Conservation (phyloP, 35 echinoderm and acorn worm genomes). For the Strongylocentrotus purpuratus region DNA sequence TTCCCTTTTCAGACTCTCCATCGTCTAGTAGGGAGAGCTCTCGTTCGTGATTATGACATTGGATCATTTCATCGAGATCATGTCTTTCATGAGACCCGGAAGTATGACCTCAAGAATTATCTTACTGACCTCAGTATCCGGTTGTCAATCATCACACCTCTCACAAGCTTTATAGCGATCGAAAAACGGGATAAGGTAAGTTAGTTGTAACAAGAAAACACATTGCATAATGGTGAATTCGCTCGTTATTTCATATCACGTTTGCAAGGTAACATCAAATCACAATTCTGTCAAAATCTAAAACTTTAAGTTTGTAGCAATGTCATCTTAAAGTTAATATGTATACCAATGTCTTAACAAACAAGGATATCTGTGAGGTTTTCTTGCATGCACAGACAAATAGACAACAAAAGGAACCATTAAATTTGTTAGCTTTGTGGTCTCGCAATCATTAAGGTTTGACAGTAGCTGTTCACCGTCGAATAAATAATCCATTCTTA, state of each 20-base stretch:
- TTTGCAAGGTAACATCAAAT: not conserved
- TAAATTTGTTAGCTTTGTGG: not conserved
- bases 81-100: conserved; percentile 1
- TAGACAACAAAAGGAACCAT: not conserved
- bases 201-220: not conserved
- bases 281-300: not conserved
- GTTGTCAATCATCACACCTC: conserved; percentile 35
- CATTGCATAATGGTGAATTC: not conserved
- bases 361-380: not conserved
- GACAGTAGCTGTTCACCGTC: too few relatives aligned
- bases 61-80: conserved; percentile 34
- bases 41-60: conserved; percentile 27
- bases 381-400: not conserved
- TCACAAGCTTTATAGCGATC: conserved; percentile 33
- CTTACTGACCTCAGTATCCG: conserved; percentile 36
- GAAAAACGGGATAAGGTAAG: conserved; percentile 32
- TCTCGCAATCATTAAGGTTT: not conserved
- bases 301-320: not conserved
- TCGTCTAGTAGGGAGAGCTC: conserved; percentile 19
- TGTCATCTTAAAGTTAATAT: not conserved
- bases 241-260: not conserved
- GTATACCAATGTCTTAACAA: not conserved
- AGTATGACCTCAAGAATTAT: conserved; percentile 23
- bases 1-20: conserved; percentile 13
- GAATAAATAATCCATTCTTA: too few relatives aligned